These are phyloP conservation scores for Syrmaticus mikado DNA, from an alignment of 2,113 vertebrate species.

Conservation along the genomic window DNA sequence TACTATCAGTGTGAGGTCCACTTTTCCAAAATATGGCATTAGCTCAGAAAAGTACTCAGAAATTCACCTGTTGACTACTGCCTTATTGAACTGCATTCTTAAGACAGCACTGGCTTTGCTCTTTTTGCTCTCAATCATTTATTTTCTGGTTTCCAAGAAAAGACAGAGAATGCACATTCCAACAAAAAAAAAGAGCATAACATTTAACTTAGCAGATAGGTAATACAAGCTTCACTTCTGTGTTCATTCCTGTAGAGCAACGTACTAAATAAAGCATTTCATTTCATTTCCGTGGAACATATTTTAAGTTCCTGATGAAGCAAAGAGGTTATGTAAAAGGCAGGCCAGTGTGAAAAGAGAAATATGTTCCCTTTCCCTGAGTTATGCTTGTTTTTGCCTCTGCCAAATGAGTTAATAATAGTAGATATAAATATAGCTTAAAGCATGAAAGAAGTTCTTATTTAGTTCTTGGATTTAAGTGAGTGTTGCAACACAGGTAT, in stretches of 20 bases:
- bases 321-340: not conserved
- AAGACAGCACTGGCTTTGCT: not conserved
- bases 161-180: not conserved
- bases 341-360: not conserved
- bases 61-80: not conserved
- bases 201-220: not conserved
- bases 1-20: rapidly evolving
- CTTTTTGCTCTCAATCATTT: not conserved
- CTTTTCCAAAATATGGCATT: not conserved
- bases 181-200: rapidly evolving
- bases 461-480: not conserved
- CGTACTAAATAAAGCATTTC: not conserved
- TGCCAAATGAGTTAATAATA: not conserved
- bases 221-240: not conserved
- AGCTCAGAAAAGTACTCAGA: not conserved
- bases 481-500: not conserved
- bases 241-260: not conserved
- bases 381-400: not conserved
- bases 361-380: not conserved
- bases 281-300: not conserved
- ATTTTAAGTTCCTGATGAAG: not conserved
- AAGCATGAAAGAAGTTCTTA: not conserved
- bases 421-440: not conserved
- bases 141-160: not conserved
- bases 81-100: not conserved